A percentile compares a stretch with the other conserved stretches of the same genome.
phyloP scores from a whole-genome alignment of 2,113 vertebrate species.

The Bettongia penicillata region DNA sequence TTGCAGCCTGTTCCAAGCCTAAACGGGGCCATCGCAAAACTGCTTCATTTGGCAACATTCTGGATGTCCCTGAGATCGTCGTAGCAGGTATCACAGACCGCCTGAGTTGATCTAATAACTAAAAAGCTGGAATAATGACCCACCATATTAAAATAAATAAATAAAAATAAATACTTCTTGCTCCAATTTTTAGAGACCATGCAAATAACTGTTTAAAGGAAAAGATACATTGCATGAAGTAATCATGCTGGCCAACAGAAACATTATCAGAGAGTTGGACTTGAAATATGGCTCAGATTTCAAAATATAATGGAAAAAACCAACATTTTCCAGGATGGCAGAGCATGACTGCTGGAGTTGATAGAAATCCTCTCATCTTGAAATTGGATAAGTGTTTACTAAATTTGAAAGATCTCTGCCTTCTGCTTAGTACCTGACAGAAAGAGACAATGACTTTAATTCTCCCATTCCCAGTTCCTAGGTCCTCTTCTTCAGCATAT shows the following conservation, averaged over 20 bases:
- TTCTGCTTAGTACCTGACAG: conserved; percentile 6
- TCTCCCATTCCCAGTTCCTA: not conserved
- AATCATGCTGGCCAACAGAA: conserved; percentile 39
- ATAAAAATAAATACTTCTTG: conserved; percentile 86
- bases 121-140: conserved; percentile 83
- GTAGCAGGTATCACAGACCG: conserved; percentile 96
- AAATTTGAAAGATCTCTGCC: not conserved
- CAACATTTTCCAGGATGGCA: conserved; percentile 34
- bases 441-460: conserved; percentile 52
- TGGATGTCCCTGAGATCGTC: conserved; percentile 99
- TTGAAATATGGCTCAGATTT: conserved; percentile 37
- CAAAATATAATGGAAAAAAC: conserved; percentile 42
- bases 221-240: conserved; percentile 43
- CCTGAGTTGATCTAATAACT: conserved; percentile 82
- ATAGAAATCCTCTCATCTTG: conserved; percentile 6
- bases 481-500: not conserved
- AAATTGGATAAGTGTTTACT: not conserved
- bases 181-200: conserved; percentile 84
- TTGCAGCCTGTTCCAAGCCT: conserved; percentile 96
- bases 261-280: conserved; percentile 21
- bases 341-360: conserved; percentile 13
- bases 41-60: conserved; percentile 99
- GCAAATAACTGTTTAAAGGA: not conserved
- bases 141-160: conserved; percentile 77
- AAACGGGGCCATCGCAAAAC: conserved; percentile 99